Evolutionary conservation across 2,113 vertebrate species (phyloP).

Genomic region (Oxyura jamaicensis): DNA sequence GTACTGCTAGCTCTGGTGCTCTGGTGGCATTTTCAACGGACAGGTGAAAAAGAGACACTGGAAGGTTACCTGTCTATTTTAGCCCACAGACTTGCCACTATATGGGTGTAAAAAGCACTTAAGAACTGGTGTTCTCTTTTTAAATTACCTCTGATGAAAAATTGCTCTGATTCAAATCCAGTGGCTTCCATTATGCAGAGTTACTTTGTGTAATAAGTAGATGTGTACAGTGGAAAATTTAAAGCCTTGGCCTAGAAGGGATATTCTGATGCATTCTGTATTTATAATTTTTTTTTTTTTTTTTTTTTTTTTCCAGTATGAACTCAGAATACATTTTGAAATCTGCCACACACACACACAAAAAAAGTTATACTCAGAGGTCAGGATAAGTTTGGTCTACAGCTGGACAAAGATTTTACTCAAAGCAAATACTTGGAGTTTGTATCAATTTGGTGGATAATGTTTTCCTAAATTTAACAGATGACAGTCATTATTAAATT

Average conservation of each 20-base stretch:
- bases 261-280: not conserved
- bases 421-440: not conserved
- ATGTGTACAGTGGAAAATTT: not conserved
- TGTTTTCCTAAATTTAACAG: not conserved
- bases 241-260: not conserved
- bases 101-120: not conserved
- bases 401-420: not conserved
- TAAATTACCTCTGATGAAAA: not conserved
- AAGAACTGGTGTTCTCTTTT: not conserved
- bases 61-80: not conserved
- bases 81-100: not conserved
- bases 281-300: not conserved
- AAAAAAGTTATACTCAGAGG: not conserved
- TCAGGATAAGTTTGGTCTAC: not conserved
- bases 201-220: not conserved
- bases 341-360: not conserved
- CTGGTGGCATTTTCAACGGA: not conserved
- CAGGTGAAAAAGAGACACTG: not conserved
- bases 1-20: not conserved
- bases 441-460: not conserved
- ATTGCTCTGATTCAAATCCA: fast-evolving
- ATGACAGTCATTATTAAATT: not conserved
- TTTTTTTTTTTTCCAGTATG: not conserved
- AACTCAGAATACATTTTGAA: not conserved
- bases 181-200: not conserved